phyloP scores from a whole-genome alignment of 1,140 invertebrate genomes.

The Triops cancriformis region DNA sequence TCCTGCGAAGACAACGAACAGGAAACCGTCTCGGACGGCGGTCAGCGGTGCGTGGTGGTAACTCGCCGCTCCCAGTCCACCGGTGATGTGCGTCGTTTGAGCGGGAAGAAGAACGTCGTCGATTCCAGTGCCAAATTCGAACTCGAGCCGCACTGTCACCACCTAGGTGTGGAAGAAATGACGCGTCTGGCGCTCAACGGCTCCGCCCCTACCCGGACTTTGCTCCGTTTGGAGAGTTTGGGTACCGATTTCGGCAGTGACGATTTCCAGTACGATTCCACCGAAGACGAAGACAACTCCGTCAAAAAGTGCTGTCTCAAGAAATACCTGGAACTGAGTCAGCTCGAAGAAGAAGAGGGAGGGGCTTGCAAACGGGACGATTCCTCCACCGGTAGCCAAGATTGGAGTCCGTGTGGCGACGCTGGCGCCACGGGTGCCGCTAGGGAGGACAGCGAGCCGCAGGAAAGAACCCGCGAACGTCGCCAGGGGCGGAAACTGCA shows the following conservation, averaged over 20 bases:
- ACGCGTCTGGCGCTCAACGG: not conserved
- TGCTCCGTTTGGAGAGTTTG: conserved; percentile 25
- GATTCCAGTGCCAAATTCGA: conserved; percentile 18
- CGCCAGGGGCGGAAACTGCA: not conserved
- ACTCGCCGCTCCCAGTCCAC: conserved; percentile 40
- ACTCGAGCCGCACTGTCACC: conserved; percentile 22
- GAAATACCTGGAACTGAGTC: not conserved
- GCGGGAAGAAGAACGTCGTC: conserved; percentile 31
- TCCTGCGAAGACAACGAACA: conserved; percentile 38
- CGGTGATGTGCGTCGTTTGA: conserved; percentile 39
- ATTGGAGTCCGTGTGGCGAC: not conserved
- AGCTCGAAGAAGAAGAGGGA: not conserved
- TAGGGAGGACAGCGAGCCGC: not conserved
- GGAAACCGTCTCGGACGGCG: conserved; percentile 31
- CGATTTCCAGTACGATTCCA: conserved; percentile 15
- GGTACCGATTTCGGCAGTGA: conserved; percentile 27
- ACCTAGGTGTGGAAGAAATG: conserved; percentile 19
- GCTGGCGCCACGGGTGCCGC: too few species aligned
- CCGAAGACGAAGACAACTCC: conserved; percentile 10
- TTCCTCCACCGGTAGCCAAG: not conserved
- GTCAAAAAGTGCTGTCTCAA: conserved; percentile 5
- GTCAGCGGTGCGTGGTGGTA: not conserved
- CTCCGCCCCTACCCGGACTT: conserved; percentile 22
- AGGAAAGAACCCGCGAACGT: not conserved
- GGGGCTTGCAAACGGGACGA: not conserved